A percentile compares a stretch with the other conserved stretches of the same genome.
Evolutionary conservation across 2,797 vertebrate genomes (phyloP).

Genomic region (Sardinella longiceps): DNA sequence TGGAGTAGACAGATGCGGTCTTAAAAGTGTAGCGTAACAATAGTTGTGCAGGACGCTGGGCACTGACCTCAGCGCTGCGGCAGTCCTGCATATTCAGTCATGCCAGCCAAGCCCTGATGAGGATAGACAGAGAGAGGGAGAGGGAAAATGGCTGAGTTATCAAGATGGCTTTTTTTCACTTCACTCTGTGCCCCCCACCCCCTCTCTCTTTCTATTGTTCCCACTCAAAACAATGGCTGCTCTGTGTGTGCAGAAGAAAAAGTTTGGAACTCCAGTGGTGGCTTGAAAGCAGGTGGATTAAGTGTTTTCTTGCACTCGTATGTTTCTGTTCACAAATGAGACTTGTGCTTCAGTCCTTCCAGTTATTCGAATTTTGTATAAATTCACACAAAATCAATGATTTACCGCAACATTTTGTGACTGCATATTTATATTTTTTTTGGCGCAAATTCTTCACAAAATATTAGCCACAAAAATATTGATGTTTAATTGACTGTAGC

Average conservation of each 20-base stretch:
- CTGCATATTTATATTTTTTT: no score
- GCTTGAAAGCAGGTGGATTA: conserved; percentile 26
- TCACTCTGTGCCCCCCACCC: conserved; percentile 34
- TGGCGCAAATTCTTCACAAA: no score
- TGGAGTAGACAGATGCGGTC: background rate
- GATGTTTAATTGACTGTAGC: no score
- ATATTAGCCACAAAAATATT: no score
- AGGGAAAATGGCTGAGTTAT: conserved; percentile 44
- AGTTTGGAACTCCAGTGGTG: conserved; percentile 27
- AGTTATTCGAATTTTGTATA: no score
- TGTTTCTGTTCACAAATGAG: background rate
- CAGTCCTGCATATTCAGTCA: conserved; percentile 39
- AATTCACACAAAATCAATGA: no score
- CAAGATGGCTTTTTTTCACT: conserved; percentile 46
- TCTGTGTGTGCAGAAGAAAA: conserved; percentile 37
- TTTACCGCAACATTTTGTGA: no score
- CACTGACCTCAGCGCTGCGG: conserved; percentile 39
- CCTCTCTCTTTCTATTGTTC: background rate
- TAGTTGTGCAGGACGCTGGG: conserved; percentile 35
- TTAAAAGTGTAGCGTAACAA: background rate
- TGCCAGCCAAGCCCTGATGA: conserved; percentile 42
- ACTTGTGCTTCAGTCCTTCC: no score
- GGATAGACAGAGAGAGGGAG: conserved; percentile 46
- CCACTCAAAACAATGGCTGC: conserved; percentile 44
- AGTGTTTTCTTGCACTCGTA: background rate